These are phyloP conservation scores for Neuroterus valhalla DNA, from an alignment of 1,140 invertebrate species.

Conservation along the genomic window DNA sequence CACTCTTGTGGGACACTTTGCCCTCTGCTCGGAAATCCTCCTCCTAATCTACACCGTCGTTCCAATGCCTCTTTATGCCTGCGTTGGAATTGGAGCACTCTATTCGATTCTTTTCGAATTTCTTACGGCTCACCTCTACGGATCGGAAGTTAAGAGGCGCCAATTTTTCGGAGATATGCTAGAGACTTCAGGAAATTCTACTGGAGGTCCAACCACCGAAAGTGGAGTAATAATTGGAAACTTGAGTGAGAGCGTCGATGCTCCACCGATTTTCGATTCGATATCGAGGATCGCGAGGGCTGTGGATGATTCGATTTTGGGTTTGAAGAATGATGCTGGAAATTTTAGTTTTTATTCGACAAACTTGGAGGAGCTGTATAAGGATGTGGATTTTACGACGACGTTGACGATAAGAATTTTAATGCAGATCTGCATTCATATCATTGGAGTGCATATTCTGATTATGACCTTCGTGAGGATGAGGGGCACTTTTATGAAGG, in stretches of 20 bases:
- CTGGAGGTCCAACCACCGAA: constrained; percentile 36
- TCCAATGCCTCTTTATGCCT: constrained; percentile 91
- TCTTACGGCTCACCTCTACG: constrained; percentile 69
- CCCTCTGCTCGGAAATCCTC: constrained; percentile 89
- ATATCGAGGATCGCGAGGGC: not conserved
- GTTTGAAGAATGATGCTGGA: not conserved
- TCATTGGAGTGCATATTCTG: constrained; percentile 94
- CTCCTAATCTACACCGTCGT: constrained; percentile 94
- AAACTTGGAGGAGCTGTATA: not conserved
- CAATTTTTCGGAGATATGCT: not conserved
- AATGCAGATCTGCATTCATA: constrained; percentile 91
- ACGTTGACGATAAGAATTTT: constrained; percentile 84
- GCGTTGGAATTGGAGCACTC: constrained; percentile 83
- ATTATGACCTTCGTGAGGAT: constrained; percentile 94
- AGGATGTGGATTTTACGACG: constrained; percentile 68
- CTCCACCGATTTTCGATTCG: not conserved
- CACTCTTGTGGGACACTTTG: constrained; percentile 88
- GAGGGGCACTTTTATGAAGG: constrained; percentile 97
- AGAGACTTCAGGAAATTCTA: constrained; percentile 3
- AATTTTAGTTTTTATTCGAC: not conserved
- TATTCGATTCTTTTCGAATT: constrained; percentile 91
- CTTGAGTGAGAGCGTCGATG: not conserved
- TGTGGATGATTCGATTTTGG: not conserved
- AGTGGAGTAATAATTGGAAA: not conserved
- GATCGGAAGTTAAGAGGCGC: constrained; percentile 34